These are phyloP conservation scores for Epizoanthus rinbou DNA, from an alignment of 92 coral and sea anemone genomes.

Conservation along the genomic window DNA sequence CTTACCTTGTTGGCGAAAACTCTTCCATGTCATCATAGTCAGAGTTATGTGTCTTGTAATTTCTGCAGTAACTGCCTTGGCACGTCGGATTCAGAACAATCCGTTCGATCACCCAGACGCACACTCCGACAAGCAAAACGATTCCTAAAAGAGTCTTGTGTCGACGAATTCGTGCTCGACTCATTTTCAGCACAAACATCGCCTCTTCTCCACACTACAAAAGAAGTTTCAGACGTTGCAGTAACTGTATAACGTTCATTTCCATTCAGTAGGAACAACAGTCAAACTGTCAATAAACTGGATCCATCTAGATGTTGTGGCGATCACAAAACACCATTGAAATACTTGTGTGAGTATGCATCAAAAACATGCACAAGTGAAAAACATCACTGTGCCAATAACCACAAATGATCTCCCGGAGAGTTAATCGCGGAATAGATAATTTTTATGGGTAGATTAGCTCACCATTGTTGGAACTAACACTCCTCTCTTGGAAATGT, in stretches of 20 bases:
- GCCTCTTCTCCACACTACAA: constrained; percentile 34
- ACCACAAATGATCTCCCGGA: constrained; percentile 19
- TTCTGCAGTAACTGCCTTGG: constrained; percentile 21
- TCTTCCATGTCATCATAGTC: constrained; percentile 18
- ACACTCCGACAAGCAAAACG: constrained; percentile 27
- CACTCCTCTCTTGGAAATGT: constrained; percentile 2
- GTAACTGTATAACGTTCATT: neutral
- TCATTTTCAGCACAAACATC: constrained; percentile 31
- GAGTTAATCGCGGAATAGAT: constrained; percentile 24
- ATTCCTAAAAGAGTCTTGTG: constrained; percentile 16
- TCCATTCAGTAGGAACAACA: constrained; percentile 4
- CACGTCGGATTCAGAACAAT: constrained; percentile 19
- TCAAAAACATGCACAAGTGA: neutral
- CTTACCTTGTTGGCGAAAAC: constrained; percentile 24
- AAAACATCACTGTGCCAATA: neutral
- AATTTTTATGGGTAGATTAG: constrained; percentile 9
- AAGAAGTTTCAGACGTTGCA: constrained; percentile 7
- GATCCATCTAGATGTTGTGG: neutral
- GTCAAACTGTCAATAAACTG: neutral
- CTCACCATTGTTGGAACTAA: constrained; percentile 29
- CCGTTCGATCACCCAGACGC: constrained; percentile 23
- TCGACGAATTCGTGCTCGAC: constrained; percentile 15
- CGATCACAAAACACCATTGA: neutral
- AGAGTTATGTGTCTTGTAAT: neutral
- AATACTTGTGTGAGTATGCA: neutral